Percentiles rank a stretch among this genome's conserved stretches.
phyloP scores from a whole-genome alignment of 1,140 invertebrate genomes.

The Achroia grisella region DNA sequence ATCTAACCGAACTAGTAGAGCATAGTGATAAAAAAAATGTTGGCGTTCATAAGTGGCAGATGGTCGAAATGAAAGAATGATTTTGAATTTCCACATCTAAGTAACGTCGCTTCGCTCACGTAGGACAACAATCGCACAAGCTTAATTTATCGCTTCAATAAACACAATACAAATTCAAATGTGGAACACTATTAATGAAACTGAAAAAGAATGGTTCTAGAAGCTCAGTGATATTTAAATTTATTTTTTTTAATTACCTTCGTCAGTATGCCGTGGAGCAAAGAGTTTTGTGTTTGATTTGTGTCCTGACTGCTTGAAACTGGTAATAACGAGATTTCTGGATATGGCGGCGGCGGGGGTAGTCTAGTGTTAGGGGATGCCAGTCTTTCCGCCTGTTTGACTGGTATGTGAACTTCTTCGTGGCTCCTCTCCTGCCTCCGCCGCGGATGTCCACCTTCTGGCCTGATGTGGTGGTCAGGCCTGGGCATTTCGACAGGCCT shows the following conservation, averaged over 20 bases:
- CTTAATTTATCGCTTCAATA: constrained; percentile 2
- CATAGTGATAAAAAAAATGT: too few relatives aligned
- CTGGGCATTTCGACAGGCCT: constrained; percentile 37
- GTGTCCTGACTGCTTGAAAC: constrained; percentile 69
- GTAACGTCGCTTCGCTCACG: constrained; percentile 4
- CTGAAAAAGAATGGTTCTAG: constrained; percentile 5
- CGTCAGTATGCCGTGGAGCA: constrained; percentile 84
- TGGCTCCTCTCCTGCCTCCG: constrained; percentile 31
- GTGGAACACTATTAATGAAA: constrained; percentile 3
- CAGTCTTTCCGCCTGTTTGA: constrained; percentile 40
- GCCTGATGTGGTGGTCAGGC: constrained; percentile 43
- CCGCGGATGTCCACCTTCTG: constrained; percentile 23
- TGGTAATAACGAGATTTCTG: constrained; percentile 84
- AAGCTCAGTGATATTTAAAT: too few relatives aligned
- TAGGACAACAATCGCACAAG: constrained; percentile 5
- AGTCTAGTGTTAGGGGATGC: constrained; percentile 50
- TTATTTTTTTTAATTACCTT: too few relatives aligned
- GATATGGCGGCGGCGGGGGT: constrained; percentile 80
- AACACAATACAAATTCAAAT: not conserved
- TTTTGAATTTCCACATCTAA: too few relatives aligned
- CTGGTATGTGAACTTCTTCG: constrained; percentile 34
- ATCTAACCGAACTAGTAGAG: too few relatives aligned
- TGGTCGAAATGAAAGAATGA: too few relatives aligned
- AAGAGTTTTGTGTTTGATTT: constrained; percentile 76
- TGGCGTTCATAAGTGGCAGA: too few relatives aligned